Evolutionary conservation across 2,888 invertebrate genomes (phyloP).

Genomic region (Volucella bombylans): DNA sequence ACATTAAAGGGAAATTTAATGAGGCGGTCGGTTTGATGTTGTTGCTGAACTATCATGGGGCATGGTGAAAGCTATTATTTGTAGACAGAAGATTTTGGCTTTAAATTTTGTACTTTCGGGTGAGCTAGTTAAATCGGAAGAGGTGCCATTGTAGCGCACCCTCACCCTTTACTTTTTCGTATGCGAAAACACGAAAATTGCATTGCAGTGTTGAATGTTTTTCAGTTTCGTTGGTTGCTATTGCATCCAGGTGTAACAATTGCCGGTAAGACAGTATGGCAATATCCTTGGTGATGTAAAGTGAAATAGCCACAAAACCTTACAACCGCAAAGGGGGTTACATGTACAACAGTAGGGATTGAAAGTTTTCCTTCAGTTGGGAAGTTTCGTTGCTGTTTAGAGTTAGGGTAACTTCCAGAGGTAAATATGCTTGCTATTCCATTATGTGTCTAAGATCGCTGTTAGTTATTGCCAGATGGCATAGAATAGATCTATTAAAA

Average conservation of each 20-base stretch:
- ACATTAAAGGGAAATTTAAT: background rate
- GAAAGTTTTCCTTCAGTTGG: slow-evolving; percentile 12
- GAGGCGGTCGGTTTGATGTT: background rate
- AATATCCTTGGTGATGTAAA: slow-evolving; percentile 57
- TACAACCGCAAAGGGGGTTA: slow-evolving; percentile 4
- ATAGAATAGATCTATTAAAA: too few relatives aligned
- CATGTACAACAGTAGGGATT: slow-evolving; percentile 29
- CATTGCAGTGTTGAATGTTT: slow-evolving; percentile 66
- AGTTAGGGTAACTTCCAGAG: too few relatives aligned
- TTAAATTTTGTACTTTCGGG: slow-evolving; percentile 11
- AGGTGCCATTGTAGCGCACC: slow-evolving; percentile 17
- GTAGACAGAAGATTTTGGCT: slow-evolving; percentile 22
- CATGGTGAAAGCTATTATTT: slow-evolving; percentile 17
- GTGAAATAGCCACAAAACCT: slow-evolving; percentile 17
- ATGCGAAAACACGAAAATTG: slow-evolving; percentile 58
- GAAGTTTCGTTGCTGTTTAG: too few relatives aligned
- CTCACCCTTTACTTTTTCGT: background rate
- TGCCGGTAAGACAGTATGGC: slow-evolving; percentile 55
- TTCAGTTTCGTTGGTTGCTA: slow-evolving; percentile 51
- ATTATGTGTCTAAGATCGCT: too few relatives aligned
- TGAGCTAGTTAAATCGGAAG: slow-evolving; percentile 14
- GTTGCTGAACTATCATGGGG: slow-evolving; percentile 37
- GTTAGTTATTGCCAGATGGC: too few relatives aligned
- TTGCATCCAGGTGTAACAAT: slow-evolving; percentile 72
- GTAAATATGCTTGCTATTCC: too few relatives aligned